Evolutionary conservation across 2,797 vertebrate genomes (phyloP), one percentile per base, ranked within the genome.

Genomic region (Scolopax bukidnonensis): DNA sequence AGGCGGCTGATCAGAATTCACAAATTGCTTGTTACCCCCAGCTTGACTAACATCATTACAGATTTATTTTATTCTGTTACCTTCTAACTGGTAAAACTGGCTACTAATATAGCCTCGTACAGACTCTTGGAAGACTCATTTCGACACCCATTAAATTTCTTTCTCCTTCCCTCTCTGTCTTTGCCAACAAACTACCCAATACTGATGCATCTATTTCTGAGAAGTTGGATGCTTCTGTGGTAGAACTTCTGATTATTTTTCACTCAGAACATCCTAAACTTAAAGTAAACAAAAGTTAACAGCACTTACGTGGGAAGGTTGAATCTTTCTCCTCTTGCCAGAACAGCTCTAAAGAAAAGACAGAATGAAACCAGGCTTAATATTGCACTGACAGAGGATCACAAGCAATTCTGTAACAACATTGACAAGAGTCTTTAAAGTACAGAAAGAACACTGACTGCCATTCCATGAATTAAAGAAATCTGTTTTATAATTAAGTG

Each of bases 321-420:
- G 98, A 21, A 98, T 96, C 97, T 99, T 99, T 50, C 98, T 98
- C 95, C 99, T 98, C 98, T 99, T 99, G 97, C 98, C 98, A 56
- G 98, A 98, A 96, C 98, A 98, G 97, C 97, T 98, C 99, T 99
- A 96, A 67, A 93, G 77, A 93, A 94, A 92, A 96, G 64, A 96
- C 38, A 93, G 16, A 61, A 84, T 75, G 53, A 87, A 85, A 90
- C 86, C 36, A 95, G 50, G 76, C 36, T 84, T 76, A 94, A 81
- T 48, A 47, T 87, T 90, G 64, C 41, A 84, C 36, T 77, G 43
- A 91, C 79, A 87, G 28, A 92, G n/a, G 33, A 89, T 32, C 43
- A 65, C 36, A 83, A 93, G 71, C 51, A 93, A 87, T 68, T 90
- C 48, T 74, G 11, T 64, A 90, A 94, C 74, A 88, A 89, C 5